Conservation (phyloP, 2,888 invertebrate species). For the Dyspetes luteomarginatus region DNA sequence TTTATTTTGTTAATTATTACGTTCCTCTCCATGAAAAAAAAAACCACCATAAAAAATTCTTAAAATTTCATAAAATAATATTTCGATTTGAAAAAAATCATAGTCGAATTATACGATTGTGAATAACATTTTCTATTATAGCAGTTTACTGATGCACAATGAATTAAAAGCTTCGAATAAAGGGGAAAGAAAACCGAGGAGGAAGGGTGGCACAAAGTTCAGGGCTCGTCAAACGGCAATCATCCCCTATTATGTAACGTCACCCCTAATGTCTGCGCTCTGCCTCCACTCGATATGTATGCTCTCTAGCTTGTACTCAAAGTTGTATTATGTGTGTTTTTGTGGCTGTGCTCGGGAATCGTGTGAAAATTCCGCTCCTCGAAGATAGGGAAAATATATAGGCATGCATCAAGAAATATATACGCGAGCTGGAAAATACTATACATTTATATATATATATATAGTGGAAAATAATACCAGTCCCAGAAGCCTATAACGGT, state of each 20-base stretch:
- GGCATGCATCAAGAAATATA: slow-evolving; percentile 71
- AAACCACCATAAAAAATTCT: too few relatives aligned
- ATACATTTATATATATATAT: slow-evolving; percentile 12
- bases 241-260: slow-evolving; percentile 80
- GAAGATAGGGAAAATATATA: slow-evolving; percentile 70
- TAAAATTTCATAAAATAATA: too few relatives aligned
- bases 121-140: slow-evolving; percentile 18
- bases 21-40: too few relatives aligned
- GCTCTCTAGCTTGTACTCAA: slow-evolving; percentile 24
- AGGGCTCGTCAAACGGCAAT: slow-evolving; percentile 79
- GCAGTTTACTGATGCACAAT: slow-evolving; percentile 60
- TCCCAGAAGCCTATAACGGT: slow-evolving; percentile 68
- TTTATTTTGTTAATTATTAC: not conserved
- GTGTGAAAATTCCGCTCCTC: slow-evolving; percentile 77
- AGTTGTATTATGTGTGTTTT: slow-evolving; percentile 27
- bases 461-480: slow-evolving; percentile 30
- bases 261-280: slow-evolving; percentile 69
- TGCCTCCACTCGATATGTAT: slow-evolving; percentile 28
- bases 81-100: not conserved
- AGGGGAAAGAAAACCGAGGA: slow-evolving; percentile 64
- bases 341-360: slow-evolving; percentile 67
- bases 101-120: not conserved
- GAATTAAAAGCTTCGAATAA: slow-evolving; percentile 74
- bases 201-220: slow-evolving; percentile 42
- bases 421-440: slow-evolving; percentile 71